Evolutionary conservation across 2,888 invertebrate species (phyloP), one percentile per base, ranked within the genome.

Genomic region (Hofmannophila pseudospretella): DNA sequence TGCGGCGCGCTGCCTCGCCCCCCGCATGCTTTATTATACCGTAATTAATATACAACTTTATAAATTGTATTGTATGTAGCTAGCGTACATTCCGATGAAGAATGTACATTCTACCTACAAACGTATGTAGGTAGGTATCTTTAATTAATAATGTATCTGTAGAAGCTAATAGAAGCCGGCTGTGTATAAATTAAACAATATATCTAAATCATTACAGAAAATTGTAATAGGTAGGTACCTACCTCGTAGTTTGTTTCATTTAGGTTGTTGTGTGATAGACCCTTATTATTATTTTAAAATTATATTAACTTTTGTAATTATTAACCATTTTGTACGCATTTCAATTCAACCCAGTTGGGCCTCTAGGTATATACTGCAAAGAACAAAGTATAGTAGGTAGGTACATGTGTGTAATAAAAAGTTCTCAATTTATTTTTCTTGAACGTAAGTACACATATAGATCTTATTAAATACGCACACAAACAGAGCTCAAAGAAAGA

Each of bases 41-140:
- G 84, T 86, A 86, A 85, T 86, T 85, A 85, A 80, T 85, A 85
- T 77, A 85, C 84, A 82, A 85, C 81, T 84, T 78, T 82, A 82
- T 75, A 77, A 72, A 77, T 74, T 77, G 76, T 80, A 70, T 59
- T 66, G 58, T 58, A 20, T 8, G n/a, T 22, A 65, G 72, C 69
- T 66, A 57, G 66, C 68, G 67, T 66, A 70, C 70, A 70, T 71
- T 69, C 66, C 56, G 51, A 47, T 49, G 46, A 47, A 39, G 49
- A 54, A 49, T 52, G 49, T 49, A 40, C 32, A 38, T 28, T 16
- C 16, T 16, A 4, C 16, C 16, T 16, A 16, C 16, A 16, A 16
- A 16, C 3, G 16, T 16, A 16, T n/a, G n/a, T 16, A 16, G 5
- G 16, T 16, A 16, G 5, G 16, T 16, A 16, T 16, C n/a, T n/a